Evolutionary conservation across 2,797 vertebrate genomes (phyloP).

Genomic region (Enteromius viviparus): DNA sequence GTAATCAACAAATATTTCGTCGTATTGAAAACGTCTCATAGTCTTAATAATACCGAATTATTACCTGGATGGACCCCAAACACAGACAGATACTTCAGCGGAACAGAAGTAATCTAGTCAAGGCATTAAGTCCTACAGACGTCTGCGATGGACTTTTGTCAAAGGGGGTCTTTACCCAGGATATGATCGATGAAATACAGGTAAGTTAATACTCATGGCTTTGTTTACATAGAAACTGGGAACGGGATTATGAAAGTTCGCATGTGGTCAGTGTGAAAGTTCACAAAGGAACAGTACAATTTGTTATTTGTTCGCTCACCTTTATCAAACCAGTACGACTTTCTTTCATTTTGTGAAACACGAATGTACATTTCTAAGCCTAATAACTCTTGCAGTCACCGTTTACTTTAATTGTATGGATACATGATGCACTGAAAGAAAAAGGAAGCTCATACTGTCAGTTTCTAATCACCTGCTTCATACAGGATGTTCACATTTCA

Average conservation of each 20-base stretch:
- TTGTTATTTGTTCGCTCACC: neutral
- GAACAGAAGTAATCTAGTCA: slow-evolving; percentile 77
- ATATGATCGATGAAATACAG: slow-evolving; percentile 93
- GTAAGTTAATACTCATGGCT: slow-evolving; percentile 64
- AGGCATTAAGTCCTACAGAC: slow-evolving; percentile 71
- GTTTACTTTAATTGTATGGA: neutral
- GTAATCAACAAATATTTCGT: neutral
- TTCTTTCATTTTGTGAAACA: neutral
- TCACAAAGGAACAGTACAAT: neutral
- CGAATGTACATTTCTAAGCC: neutral
- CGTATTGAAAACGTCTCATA: neutral
- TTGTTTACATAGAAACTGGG: neutral
- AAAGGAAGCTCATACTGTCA: neutral
- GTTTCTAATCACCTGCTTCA: neutral
- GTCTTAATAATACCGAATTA: neutral
- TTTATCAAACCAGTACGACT: neutral
- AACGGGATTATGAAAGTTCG: neutral
- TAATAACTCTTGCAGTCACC: neutral
- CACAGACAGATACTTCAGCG: slow-evolving; percentile 78
- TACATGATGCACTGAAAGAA: neutral
- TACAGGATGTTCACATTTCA: slow-evolving; percentile 11
- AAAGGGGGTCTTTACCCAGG: slow-evolving; percentile 82
- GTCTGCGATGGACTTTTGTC: slow-evolving; percentile 82
- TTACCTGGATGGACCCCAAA: slow-evolving; percentile 79
- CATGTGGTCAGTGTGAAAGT: neutral